A percentile compares a stretch with the other conserved stretches of the same genome.
Conservation (phyloP, 2,888 invertebrate species). For the Xylocampa areola region DNA sequence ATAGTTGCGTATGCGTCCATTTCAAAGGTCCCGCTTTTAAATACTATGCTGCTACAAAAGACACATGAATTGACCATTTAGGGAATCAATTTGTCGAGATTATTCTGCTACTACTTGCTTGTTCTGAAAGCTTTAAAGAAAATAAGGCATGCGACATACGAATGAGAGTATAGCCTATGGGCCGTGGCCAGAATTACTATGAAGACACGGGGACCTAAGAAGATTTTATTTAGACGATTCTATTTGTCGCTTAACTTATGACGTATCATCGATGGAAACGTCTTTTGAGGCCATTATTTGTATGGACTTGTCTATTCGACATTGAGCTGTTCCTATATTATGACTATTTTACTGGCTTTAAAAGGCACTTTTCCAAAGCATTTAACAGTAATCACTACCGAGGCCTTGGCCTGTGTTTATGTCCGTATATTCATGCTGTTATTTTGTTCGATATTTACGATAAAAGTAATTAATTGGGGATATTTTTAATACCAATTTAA, state of each 20-base stretch:
- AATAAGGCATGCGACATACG: constrained; percentile 53
- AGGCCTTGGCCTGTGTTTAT: constrained; percentile 23
- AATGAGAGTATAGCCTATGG: constrained; percentile 45
- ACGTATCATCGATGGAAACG: constrained; percentile 22
- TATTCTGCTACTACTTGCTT: constrained; percentile 49
- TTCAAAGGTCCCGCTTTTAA: constrained; percentile 17
- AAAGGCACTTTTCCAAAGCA: constrained; percentile 25
- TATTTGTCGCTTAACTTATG: constrained; percentile 23
- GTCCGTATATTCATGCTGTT: constrained; percentile 74
- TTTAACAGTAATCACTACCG: constrained; percentile 9
- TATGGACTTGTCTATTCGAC: constrained; percentile 12
- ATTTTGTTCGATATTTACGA: constrained; percentile 59
- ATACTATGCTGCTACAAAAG: constrained; percentile 21
- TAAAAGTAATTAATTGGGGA: constrained; percentile 43
- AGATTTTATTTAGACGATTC: constrained; percentile 7
- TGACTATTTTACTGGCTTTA: constrained; percentile 27
- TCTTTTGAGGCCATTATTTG: constrained; percentile 3
- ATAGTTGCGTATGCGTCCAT: constrained; percentile 6
- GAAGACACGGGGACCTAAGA: constrained; percentile 34
- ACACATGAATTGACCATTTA: constrained; percentile 51
- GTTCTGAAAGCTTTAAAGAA: constrained; percentile 37
- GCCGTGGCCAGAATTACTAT: constrained; percentile 22
- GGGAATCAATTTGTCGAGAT: constrained; percentile 50
- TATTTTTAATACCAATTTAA: constrained; percentile 61
- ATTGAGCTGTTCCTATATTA: constrained; percentile 12